These are phyloP conservation scores for Microcebus griseorufus DNA, from an alignment of 2,113 vertebrate genomes.

Conservation along the genomic window DNA sequence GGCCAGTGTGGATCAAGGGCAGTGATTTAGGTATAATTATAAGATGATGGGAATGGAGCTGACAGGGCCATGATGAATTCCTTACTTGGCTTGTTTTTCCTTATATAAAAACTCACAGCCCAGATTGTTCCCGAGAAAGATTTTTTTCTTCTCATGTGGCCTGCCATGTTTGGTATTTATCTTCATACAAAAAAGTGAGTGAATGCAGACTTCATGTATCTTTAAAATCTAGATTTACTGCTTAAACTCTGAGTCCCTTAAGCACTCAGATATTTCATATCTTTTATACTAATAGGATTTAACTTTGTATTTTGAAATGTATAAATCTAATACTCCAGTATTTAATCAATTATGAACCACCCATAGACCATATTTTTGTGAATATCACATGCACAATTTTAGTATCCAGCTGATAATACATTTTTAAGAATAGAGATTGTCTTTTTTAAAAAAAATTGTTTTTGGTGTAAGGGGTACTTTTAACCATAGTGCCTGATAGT, in stretches of 20 bases:
- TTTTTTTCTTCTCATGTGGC: background rate
- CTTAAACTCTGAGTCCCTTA: background rate
- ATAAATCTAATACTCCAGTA: background rate
- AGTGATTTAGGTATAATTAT: too few relatives aligned
- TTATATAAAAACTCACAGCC: background rate
- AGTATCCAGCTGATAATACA: background rate
- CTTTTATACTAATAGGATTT: background rate
- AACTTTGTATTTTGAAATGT: background rate
- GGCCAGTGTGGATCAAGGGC: background rate
- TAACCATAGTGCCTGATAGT: background rate
- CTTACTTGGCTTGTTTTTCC: background rate
- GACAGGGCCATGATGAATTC: background rate
- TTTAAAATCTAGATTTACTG: constrained; percentile 6
- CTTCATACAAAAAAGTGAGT: background rate
- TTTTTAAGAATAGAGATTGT: background rate
- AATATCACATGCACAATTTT: background rate
- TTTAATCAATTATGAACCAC: background rate
- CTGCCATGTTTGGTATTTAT: background rate
- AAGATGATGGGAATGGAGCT: background rate
- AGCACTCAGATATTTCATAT: background rate
- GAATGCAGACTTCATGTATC: background rate
- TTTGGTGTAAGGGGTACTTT: background rate
- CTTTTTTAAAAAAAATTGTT: background rate
- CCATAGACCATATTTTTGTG: background rate
- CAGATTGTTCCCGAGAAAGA: background rate